These are phyloP conservation scores for Malthinus seriepunctatus DNA, from an alignment of 2,888 invertebrate species.

Conservation along the genomic window DNA sequence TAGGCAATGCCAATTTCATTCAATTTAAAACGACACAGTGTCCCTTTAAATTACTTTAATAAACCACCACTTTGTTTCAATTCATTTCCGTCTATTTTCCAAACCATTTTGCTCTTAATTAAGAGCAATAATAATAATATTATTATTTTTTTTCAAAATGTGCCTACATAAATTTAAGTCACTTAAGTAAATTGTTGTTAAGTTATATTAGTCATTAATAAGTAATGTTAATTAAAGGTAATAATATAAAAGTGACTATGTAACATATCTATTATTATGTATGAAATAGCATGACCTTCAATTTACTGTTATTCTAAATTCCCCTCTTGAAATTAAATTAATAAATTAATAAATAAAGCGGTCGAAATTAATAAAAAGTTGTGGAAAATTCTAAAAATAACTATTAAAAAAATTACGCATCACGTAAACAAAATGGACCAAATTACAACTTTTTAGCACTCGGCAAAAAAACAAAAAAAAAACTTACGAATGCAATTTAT, in stretches of 20 bases:
- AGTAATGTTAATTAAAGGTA: background rate
- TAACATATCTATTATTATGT: background rate
- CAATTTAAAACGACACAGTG: conserved; percentile 19
- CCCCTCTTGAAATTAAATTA: conserved; percentile 4
- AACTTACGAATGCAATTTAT: conserved; percentile 42
- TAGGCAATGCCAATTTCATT: conserved; percentile 20
- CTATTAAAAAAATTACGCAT: background rate
- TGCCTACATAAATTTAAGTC: background rate
- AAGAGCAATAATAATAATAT: background rate
- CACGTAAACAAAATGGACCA: too few relatives aligned
- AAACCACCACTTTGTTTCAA: conserved; percentile 11
- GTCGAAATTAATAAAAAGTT: background rate
- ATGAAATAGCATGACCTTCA: background rate
- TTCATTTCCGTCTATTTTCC: conserved; percentile 21
- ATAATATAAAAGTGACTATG: background rate
- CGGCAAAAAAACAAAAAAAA: background rate
- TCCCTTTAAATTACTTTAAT: conserved; percentile 24
- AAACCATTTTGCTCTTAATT: background rate
- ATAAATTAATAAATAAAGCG: background rate
- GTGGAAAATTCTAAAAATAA: conserved; percentile 1
- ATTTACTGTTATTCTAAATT: conserved; percentile 1
- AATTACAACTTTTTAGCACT: background rate
- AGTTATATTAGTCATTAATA: background rate
- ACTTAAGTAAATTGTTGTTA: background rate
- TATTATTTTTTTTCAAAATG: background rate